A percentile compares a stretch with the other conserved stretches of the same genome.
These are phyloP conservation scores for Quiscalus mexicanus DNA, from an alignment of 2,113 vertebrate species.

Conservation along the genomic window DNA sequence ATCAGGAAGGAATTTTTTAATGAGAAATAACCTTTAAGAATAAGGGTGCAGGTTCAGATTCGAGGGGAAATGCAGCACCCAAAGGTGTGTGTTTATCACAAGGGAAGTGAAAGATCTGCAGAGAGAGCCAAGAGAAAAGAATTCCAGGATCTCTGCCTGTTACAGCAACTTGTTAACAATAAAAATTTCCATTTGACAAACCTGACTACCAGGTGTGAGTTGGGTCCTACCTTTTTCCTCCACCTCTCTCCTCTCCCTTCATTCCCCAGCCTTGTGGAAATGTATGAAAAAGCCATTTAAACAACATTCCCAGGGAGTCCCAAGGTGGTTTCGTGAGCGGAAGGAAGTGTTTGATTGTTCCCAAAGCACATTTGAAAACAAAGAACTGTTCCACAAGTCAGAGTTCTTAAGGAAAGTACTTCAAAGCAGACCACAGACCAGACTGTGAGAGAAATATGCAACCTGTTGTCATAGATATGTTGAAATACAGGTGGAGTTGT, in stretches of 20 bases:
- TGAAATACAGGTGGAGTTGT: background rate
- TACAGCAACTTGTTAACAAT: fast-evolving
- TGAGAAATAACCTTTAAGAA: background rate
- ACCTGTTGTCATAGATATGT: background rate
- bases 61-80: background rate
- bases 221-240: background rate
- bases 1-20: background rate
- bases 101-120: fast-evolving
- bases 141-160: background rate
- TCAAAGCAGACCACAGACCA: background rate
- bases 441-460: background rate
- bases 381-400: background rate
- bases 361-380: constrained; percentile 15
- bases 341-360: constrained; percentile 32
- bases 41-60: background rate
- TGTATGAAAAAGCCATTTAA: background rate
- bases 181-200: background rate
- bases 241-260: constrained; percentile 2
- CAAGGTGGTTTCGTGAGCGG: background rate
- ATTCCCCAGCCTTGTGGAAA: background rate
- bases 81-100: background rate
- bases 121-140: background rate
- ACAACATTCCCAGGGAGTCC: background rate
- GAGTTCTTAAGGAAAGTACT: background rate
- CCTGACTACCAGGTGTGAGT: background rate